phyloP scores from a whole-genome alignment of 2,797 vertebrate genomes.

The Alauda arvensis region DNA sequence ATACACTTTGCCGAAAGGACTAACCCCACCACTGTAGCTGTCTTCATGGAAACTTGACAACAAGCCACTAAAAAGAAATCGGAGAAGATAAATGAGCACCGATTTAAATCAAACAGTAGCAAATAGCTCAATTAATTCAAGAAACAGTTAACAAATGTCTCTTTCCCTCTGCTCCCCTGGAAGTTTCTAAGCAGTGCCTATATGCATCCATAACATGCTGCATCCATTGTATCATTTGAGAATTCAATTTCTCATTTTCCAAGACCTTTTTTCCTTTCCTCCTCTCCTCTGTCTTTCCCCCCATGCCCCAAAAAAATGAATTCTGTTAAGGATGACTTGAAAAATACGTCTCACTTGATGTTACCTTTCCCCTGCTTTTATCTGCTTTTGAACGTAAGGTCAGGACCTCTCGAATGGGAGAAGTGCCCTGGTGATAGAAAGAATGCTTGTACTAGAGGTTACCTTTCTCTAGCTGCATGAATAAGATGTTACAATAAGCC shows the following conservation, averaged over 20 bases:
- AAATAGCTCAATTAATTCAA: neutral
- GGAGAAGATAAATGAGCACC: neutral
- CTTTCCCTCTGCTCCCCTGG: rapidly evolving
- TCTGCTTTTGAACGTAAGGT: neutral
- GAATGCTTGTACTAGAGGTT: neutral
- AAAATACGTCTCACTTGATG: neutral
- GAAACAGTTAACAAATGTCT: neutral
- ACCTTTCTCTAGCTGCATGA: neutral
- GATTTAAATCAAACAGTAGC: neutral
- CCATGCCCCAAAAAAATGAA: neutral
- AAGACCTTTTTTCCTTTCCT: rapidly evolving
- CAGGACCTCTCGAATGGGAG: neutral
- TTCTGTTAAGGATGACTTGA: neutral
- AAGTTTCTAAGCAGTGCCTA: neutral
- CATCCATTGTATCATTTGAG: neutral
- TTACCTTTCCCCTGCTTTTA: neutral
- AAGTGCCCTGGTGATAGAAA: neutral
- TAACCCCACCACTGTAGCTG: neutral
- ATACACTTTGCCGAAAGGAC: neutral
- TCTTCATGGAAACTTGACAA: neutral
- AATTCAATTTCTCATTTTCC: neutral
- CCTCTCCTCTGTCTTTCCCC: neutral
- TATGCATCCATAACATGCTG: neutral
- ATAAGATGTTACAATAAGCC: neutral
- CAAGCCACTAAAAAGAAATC: neutral